Evolutionary conservation across 2,888 invertebrate genomes (phyloP).

Genomic region (Lottia scabra): DNA sequence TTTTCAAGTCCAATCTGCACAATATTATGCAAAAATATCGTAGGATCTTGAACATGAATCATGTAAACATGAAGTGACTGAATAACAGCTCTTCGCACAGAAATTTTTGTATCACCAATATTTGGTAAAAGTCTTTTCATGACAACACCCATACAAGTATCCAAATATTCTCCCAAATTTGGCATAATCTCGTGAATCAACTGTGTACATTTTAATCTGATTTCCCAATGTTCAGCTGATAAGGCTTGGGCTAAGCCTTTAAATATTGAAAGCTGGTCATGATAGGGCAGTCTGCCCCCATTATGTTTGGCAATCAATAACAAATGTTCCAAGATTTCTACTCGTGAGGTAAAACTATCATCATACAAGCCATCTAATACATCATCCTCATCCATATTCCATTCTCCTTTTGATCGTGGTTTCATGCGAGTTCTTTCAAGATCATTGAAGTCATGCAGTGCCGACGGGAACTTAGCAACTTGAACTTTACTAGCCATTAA

Average conservation of each 20-base stretch:
- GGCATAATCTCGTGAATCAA: conserved; percentile 66
- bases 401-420: conserved; percentile 54
- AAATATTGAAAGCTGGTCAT: conserved; percentile 62
- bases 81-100: conserved; percentile 67
- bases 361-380: conserved; percentile 63
- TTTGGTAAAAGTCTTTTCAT: conserved; percentile 67
- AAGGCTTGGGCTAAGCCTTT: conserved; percentile 67
- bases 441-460: conserved; percentile 57
- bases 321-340: conserved; percentile 64
- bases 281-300: conserved; percentile 63
- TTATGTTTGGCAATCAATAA: conserved; percentile 61
- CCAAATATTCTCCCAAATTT: conserved; percentile 63
- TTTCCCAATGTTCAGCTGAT: conserved; percentile 70
- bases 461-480: conserved; percentile 61
- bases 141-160: conserved; percentile 66
- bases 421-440: conserved; percentile 45
- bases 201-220: conserved; percentile 69
- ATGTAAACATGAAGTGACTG: conserved; percentile 70
- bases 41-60: conserved; percentile 68
- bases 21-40: conserved; percentile 65
- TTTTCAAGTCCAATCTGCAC: conserved; percentile 68
- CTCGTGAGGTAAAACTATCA: conserved; percentile 62
- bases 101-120: conserved; percentile 65
- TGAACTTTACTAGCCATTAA: conserved; percentile 55
- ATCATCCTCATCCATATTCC: conserved; percentile 67